phyloP scores from a whole-genome alignment of 2,888 invertebrate genomes.

The Drosophila villosipedis region DNA sequence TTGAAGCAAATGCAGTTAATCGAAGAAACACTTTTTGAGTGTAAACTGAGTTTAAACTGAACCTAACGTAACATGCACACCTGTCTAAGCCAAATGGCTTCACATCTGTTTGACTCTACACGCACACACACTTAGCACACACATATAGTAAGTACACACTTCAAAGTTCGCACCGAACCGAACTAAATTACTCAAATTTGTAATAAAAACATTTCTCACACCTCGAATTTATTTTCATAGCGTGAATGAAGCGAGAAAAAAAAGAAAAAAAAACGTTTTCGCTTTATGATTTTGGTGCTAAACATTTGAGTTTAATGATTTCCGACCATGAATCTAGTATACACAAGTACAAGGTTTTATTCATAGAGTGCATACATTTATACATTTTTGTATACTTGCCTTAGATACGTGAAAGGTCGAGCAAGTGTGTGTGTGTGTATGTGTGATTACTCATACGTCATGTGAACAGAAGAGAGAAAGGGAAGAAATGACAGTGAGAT shows the following conservation, averaged over 20 bases:
- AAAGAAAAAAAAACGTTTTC: slow-evolving; percentile 21
- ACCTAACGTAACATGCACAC: background rate
- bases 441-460: slow-evolving; percentile 73
- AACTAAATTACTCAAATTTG: slow-evolving; percentile 63
- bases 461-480: slow-evolving; percentile 26
- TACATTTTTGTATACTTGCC: slow-evolving; percentile 27
- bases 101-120: slow-evolving; percentile 4
- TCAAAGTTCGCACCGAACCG: slow-evolving; percentile 25
- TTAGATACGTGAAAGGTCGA: slow-evolving; percentile 61
- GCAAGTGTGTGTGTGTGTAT: slow-evolving; percentile 37
- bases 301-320: slow-evolving; percentile 52
- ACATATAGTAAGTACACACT: slow-evolving; percentile 10
- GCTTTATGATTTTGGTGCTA: slow-evolving; percentile 37
- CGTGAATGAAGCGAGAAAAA: slow-evolving; percentile 13
- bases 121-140: background rate
- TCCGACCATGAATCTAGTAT: slow-evolving; percentile 16
- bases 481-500: slow-evolving; percentile 5
- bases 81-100: background rate
- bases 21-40: background rate
- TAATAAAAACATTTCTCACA: slow-evolving; percentile 56
- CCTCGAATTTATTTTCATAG: slow-evolving; percentile 40
- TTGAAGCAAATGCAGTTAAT: background rate
- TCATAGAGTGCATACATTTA: background rate
- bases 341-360: slow-evolving; percentile 44
- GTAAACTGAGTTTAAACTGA: background rate